Conservation (phyloP, 2,113 vertebrate genomes). For the Malurus elegans region DNA sequence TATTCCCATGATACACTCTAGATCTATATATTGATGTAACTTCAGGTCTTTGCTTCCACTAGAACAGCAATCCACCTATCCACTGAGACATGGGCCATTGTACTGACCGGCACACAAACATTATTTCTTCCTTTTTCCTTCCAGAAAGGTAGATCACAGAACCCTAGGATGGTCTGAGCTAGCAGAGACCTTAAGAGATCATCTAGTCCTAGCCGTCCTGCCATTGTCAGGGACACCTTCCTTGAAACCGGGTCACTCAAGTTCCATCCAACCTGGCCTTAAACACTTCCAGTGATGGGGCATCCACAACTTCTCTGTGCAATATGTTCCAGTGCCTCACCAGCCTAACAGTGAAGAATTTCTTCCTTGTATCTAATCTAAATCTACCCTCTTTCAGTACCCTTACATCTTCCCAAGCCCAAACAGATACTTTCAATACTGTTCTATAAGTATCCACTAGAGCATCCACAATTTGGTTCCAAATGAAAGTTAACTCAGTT, state of each 20-base stretch:
- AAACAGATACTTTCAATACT: not conserved
- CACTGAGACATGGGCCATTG: not conserved
- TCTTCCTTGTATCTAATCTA: not conserved
- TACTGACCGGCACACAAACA: not conserved
- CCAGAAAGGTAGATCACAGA: not conserved
- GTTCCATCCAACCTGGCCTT: not conserved
- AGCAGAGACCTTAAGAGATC: not conserved
- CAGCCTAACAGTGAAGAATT: not conserved
- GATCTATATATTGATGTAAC: not conserved
- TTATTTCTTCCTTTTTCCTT: not conserved
- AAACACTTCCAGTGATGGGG: not conserved
- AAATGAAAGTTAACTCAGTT: not conserved
- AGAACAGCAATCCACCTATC: not conserved
- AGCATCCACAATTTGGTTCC: not conserved
- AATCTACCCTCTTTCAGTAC: not conserved
- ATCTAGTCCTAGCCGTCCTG: not conserved
- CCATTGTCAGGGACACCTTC: not conserved
- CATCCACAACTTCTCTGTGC: not conserved
- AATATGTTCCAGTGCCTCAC: not conserved
- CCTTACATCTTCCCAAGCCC: not conserved
- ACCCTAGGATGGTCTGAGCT: not conserved
- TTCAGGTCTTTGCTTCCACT: not conserved
- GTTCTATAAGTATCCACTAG: not conserved
- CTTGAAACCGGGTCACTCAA: not conserved
- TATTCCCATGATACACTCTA: not conserved